Evolutionary conservation across 2,113 vertebrate genomes (phyloP).

Genomic region (Pardalotus punctatus): DNA sequence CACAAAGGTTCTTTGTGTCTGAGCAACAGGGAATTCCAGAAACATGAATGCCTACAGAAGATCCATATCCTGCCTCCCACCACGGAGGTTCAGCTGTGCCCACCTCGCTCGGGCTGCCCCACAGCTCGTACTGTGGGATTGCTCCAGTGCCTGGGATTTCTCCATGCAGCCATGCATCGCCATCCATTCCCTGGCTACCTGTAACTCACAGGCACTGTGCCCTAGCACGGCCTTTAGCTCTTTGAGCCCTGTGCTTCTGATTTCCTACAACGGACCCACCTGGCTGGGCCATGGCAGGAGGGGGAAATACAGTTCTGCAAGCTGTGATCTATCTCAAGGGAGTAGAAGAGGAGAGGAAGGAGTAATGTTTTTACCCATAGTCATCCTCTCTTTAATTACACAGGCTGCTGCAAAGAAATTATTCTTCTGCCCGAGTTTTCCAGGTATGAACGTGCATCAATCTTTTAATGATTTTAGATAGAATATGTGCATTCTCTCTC

Average conservation of each 20-base stretch:
- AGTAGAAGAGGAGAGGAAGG: background rate
- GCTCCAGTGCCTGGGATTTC: background rate
- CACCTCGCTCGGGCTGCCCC: background rate
- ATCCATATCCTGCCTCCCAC: accelerated
- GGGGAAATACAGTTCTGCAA: background rate
- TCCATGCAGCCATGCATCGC: background rate
- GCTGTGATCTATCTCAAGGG: background rate
- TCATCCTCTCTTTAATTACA: background rate
- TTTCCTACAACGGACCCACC: background rate
- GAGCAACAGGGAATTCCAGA: background rate
- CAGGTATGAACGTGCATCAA: background rate
- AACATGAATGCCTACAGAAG: background rate
- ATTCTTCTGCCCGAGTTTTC: background rate
- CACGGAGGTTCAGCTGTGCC: background rate
- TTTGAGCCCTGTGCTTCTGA: accelerated
- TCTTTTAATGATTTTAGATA: conserved; percentile 7
- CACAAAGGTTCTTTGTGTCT: accelerated
- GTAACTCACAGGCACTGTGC: too few species aligned
- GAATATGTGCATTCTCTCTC: background rate
- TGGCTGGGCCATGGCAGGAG: background rate
- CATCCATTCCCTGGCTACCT: background rate
- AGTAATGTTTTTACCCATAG: background rate
- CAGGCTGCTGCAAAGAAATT: background rate
- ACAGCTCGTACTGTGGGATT: accelerated
- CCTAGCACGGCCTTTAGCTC: accelerated